These are phyloP conservation scores for Vidua macroura DNA, from an alignment of 2,113 vertebrate species.

Conservation along the genomic window DNA sequence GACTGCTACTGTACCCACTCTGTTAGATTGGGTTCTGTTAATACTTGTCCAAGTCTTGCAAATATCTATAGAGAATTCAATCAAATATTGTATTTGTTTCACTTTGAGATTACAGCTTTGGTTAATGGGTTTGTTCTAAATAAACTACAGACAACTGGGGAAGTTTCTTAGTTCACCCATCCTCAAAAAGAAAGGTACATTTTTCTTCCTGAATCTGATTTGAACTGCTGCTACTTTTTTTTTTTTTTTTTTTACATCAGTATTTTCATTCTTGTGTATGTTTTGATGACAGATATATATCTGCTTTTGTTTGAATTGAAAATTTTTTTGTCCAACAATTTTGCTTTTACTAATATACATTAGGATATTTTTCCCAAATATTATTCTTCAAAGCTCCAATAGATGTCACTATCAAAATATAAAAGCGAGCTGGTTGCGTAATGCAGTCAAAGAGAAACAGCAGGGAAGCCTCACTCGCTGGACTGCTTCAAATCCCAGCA, in stretches of 20 bases:
- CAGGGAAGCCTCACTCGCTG: slow-evolving; percentile 3
- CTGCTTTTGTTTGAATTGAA: not conserved
- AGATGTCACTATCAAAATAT: slow-evolving; percentile 81
- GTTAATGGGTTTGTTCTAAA: not conserved
- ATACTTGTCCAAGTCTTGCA: not conserved
- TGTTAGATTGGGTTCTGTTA: not conserved
- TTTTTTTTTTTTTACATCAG: not conserved
- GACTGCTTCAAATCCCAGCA: not conserved
- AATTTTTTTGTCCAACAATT: not conserved
- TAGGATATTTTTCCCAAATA: not conserved
- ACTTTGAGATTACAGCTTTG: not conserved
- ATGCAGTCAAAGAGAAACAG: not conserved
- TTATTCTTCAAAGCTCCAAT: slow-evolving; percentile 72
- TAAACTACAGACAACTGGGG: not conserved
- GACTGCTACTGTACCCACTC: not conserved
- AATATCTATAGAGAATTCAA: not conserved
- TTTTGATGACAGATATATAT: not conserved
- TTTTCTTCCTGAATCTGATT: not conserved
- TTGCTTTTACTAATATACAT: not conserved
- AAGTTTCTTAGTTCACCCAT: not conserved
- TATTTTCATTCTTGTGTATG: not conserved
- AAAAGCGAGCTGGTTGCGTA: slow-evolving; percentile 57
- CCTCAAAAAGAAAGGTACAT: not conserved
- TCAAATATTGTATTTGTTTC: not conserved
- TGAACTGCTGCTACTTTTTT: not conserved